A percentile compares a stretch with the other conserved stretches of the same genome.
These are phyloP conservation scores for Pseudobourletiella spinata DNA, from an alignment of 1,140 invertebrate species.

Conservation along the genomic window DNA sequence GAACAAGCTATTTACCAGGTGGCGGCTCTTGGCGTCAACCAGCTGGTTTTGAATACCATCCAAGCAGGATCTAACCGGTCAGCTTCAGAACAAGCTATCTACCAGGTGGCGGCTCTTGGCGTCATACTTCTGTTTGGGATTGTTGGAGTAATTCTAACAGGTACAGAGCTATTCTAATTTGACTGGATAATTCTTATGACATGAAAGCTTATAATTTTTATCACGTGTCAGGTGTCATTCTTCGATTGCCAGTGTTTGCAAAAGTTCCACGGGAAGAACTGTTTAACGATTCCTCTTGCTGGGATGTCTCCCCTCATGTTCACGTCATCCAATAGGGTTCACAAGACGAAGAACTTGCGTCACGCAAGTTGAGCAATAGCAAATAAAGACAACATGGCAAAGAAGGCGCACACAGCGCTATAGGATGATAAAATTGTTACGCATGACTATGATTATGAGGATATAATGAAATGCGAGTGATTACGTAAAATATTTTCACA, in stretches of 20 bases:
- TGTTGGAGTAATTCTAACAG: constrained; percentile 66
- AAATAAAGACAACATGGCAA: too few relatives aligned
- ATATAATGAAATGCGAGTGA: too few relatives aligned
- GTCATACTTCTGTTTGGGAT: constrained; percentile 62
- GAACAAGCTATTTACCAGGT: constrained; percentile 73
- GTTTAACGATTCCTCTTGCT: constrained; percentile 44
- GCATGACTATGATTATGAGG: too few relatives aligned
- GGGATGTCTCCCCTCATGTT: too few relatives aligned
- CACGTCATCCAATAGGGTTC: too few relatives aligned
- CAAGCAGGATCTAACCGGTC: constrained; percentile 51
- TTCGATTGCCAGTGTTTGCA: constrained; percentile 41
- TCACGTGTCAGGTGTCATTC: constrained; percentile 42
- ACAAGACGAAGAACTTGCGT: too few relatives aligned
- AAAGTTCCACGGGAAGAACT: constrained; percentile 42
- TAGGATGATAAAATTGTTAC: too few relatives aligned
- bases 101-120: constrained; percentile 63
- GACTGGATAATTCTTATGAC: neutral
- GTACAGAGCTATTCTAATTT: constrained; percentile 45
- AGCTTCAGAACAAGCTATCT: constrained; percentile 60
- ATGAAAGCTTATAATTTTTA: neutral
- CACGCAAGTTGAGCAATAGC: too few relatives aligned
- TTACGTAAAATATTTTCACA: too few relatives aligned
- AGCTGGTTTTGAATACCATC: constrained; percentile 34
- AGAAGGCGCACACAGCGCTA: too few relatives aligned
- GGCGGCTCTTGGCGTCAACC: constrained; percentile 57